Percentiles rank a stretch among this genome's conserved stretches.
phyloP scores from a whole-genome alignment of 2,113 vertebrate species.

The Typhlomys cinereus region DNA sequence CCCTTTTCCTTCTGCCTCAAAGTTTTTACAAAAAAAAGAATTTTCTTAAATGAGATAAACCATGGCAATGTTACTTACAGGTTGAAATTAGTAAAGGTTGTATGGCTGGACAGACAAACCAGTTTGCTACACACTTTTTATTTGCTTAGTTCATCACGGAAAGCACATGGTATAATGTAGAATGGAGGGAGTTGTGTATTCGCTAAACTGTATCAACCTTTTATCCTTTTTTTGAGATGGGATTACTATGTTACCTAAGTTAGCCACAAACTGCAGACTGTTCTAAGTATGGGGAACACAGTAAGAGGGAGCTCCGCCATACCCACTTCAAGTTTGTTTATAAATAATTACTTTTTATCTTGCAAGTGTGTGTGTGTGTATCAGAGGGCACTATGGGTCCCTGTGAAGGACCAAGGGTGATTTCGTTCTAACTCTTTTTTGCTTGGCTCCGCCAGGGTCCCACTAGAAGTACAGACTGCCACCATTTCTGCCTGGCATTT shows the following conservation, averaged over 20 bases:
- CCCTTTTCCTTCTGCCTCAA: not conserved
- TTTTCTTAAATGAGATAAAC: not conserved
- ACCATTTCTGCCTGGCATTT: too few relatives aligned
- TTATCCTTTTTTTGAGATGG: not conserved
- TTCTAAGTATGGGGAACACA: too few relatives aligned
- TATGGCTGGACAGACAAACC: not conserved
- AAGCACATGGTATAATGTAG: not conserved
- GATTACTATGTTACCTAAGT: not conserved
- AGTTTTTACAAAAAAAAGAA: not conserved
- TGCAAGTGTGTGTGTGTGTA: too few relatives aligned
- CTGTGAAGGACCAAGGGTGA: too few relatives aligned
- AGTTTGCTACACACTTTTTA: not conserved
- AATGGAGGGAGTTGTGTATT: not conserved
- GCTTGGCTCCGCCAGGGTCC: too few relatives aligned
- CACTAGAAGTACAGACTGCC: not conserved
- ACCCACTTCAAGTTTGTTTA: too few relatives aligned
- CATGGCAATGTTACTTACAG: not conserved
- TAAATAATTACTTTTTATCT: too few relatives aligned
- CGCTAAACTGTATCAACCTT: constrained; percentile 23
- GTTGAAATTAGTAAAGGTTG: not conserved
- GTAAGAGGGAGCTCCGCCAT: too few relatives aligned
- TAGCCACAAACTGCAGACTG: not conserved
- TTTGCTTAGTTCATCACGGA: not conserved
- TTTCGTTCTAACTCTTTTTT: too few relatives aligned
- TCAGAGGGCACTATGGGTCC: too few relatives aligned